These are phyloP conservation scores for Eueides isabella DNA, from an alignment of 1,140 invertebrate genomes.

Conservation along the genomic window DNA sequence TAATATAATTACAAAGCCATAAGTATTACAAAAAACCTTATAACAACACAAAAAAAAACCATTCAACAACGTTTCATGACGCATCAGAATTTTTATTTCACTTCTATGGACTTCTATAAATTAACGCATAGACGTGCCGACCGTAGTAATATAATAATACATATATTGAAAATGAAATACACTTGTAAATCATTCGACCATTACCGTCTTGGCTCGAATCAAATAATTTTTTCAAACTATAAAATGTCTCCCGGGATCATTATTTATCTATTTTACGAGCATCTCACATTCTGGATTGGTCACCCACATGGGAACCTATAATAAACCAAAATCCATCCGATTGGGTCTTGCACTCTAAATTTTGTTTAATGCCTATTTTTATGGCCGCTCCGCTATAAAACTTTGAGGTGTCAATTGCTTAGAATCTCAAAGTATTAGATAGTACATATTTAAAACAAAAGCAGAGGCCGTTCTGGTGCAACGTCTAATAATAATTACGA, in stretches of 20 bases:
- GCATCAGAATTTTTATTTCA: not conserved
- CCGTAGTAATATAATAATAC: not conserved
- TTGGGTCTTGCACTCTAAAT: conserved; percentile 48
- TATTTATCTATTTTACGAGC: conserved; percentile 68
- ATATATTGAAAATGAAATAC: conserved; percentile 9
- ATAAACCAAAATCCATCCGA: conserved; percentile 44
- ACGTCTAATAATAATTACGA: too few relatives aligned
- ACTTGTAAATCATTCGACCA: conserved; percentile 15
- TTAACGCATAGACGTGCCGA: not conserved
- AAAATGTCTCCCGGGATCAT: conserved; percentile 43
- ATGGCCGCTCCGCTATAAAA: conserved; percentile 52
- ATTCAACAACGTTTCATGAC: not conserved
- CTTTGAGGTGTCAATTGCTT: conserved; percentile 60
- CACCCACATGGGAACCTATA: conserved; percentile 40
- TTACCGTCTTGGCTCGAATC: conserved; percentile 28
- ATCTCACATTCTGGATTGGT: conserved; percentile 55
- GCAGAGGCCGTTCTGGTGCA: too few relatives aligned
- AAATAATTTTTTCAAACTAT: conserved; percentile 39
- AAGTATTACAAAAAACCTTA: not conserved
- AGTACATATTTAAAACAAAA: not conserved
- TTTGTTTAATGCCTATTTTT: conserved; percentile 47
- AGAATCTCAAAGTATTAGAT: conserved; percentile 21
- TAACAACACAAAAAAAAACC: not conserved
- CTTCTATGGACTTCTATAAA: not conserved
- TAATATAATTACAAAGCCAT: not conserved